A percentile compares a stretch with the other conserved stretches of the same genome.
These are phyloP conservation scores for Aramus guarauna DNA, from an alignment of 2,113 vertebrate genomes.

Conservation along the genomic window DNA sequence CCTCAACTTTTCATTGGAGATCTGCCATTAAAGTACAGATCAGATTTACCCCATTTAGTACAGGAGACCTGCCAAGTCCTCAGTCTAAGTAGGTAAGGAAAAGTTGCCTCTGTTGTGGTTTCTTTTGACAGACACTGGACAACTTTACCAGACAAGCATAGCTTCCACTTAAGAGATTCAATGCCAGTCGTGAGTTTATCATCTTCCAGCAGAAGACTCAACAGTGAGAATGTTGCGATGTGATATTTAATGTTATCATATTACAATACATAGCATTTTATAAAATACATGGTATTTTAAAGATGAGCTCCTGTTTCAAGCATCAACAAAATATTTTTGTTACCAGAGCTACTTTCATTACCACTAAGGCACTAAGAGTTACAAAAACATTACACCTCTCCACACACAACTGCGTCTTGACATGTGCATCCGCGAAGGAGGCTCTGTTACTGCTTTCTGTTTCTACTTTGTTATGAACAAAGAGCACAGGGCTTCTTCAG, in stretches of 20 bases:
- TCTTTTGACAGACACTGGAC: not conserved
- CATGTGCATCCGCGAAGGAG: not conserved
- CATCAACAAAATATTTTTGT: not conserved
- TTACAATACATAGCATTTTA: not conserved
- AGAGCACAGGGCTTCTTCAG: not conserved
- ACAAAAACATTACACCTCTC: not conserved
- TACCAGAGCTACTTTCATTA: not conserved
- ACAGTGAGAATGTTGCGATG: not conserved
- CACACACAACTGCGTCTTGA: not conserved
- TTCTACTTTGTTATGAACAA: not conserved
- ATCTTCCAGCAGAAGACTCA: not conserved
- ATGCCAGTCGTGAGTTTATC: not conserved
- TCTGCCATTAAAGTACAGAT: not conserved
- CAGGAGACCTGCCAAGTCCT: not conserved
- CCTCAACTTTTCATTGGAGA: not conserved
- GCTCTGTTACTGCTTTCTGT: not conserved
- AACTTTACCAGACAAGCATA: not conserved
- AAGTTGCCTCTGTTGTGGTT: not conserved
- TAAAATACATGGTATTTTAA: not conserved
- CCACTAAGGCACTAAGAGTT: not conserved
- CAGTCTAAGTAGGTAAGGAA: not conserved
- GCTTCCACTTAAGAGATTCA: not conserved
- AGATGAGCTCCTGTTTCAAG: not conserved
- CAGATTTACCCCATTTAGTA: not conserved
- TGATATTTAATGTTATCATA: not conserved